phyloP scores from a whole-genome alignment of 2,888 invertebrate genomes.

The Nymphalis c-album region DNA sequence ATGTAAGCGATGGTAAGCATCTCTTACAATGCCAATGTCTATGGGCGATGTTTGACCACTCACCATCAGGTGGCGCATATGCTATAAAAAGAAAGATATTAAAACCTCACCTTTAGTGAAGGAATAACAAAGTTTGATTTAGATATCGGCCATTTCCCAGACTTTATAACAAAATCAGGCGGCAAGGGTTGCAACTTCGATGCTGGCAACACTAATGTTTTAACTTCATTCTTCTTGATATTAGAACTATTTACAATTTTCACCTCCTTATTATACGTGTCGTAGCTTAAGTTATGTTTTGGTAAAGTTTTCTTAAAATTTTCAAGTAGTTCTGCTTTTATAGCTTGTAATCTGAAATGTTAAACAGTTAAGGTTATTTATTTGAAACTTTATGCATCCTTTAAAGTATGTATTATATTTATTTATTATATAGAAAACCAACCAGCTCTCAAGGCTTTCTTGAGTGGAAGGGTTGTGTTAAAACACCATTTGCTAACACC shows the following conservation, averaged over 20 bases:
- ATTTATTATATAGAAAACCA: too few species aligned
- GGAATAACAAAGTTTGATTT: conserved; percentile 15
- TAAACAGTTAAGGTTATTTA: not conserved
- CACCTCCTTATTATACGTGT: conserved; percentile 41
- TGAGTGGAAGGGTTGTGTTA: too few species aligned
- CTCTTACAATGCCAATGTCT: too few species aligned
- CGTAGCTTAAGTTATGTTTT: conserved; percentile 47
- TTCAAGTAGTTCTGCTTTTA: conserved; percentile 48
- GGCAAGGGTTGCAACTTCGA: conserved; percentile 70
- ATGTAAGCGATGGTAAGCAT: too few species aligned
- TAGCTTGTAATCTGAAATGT: conserved; percentile 54
- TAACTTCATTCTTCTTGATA: conserved; percentile 37
- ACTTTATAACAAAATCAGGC: conserved; percentile 50
- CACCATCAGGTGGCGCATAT: too few species aligned
- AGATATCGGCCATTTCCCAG: conserved; percentile 18
- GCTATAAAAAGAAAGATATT: too few species aligned
- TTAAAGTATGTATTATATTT: too few species aligned
- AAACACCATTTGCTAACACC: too few species aligned
- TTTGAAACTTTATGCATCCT: too few species aligned
- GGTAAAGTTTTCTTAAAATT: conserved; percentile 50
- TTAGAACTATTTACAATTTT: conserved; percentile 14
- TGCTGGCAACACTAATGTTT: conserved; percentile 63
- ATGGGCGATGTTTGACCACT: too few species aligned
- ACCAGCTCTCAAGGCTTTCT: too few species aligned
- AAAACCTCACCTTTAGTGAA: conserved; percentile 28